Percentiles rank a stretch among this genome's conserved stretches.
Conservation (phyloP, 2,888 invertebrate genomes). For the Tetrapedia diversipes region DNA sequence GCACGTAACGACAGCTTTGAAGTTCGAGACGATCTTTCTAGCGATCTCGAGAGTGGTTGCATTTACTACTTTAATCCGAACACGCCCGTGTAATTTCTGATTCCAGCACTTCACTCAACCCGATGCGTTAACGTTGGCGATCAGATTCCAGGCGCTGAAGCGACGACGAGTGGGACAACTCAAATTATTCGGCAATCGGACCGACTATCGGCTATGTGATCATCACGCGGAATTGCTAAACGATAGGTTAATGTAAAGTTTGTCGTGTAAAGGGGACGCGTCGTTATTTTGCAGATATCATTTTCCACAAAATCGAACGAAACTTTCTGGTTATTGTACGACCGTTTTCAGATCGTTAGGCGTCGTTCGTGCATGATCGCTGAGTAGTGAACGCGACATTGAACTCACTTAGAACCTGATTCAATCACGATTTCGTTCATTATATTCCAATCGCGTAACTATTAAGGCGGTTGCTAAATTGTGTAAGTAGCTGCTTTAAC, state of each 20-base stretch:
- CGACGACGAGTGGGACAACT: background rate
- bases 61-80: slow-evolving; percentile 7
- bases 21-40: slow-evolving; percentile 36
- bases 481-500: no score
- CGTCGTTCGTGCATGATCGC: background rate
- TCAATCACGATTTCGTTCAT: no score
- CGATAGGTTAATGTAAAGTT: slow-evolving; percentile 14
- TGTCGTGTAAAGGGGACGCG: background rate
- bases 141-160: background rate
- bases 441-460: no score
- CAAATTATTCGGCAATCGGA: slow-evolving; percentile 18
- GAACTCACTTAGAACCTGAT: background rate
- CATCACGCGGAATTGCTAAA: slow-evolving; percentile 15
- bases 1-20: slow-evolving; percentile 28
- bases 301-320: background rate
- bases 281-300: background rate
- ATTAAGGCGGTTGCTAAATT: no score
- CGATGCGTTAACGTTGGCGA: slow-evolving; percentile 8
- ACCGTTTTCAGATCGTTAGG: background rate
- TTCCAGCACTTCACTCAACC: background rate
- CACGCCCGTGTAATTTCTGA: slow-evolving; percentile 26
- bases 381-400: slow-evolving; percentile 3
- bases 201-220: slow-evolving; percentile 9
- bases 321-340: background rate
- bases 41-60: slow-evolving; percentile 15